Evolutionary conservation across 2,797 vertebrate genomes (phyloP).

Genomic region (Hippoglossus hippoglossus): DNA sequence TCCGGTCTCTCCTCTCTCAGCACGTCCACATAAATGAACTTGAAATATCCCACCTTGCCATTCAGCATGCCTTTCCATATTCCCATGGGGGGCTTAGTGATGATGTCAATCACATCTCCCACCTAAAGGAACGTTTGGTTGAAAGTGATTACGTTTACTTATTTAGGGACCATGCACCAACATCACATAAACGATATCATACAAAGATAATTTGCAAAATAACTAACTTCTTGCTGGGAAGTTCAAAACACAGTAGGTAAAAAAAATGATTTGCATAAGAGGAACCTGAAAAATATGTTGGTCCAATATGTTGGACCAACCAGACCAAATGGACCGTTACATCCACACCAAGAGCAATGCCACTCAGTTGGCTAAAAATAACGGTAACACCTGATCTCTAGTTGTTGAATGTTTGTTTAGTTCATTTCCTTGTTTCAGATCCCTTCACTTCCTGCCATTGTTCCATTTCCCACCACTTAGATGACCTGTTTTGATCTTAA

Average conservation of each 20-base stretch:
- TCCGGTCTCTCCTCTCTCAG: conserved; percentile 83
- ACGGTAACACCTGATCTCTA: no score
- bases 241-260: no score
- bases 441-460: no score
- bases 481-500: no score
- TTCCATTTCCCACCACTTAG: no score
- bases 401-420: neutral
- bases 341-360: no score
- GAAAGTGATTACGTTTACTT: neutral
- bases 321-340: no score
- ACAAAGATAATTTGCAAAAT: no score
- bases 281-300: no score
- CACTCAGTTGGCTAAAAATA: neutral
- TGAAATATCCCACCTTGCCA: conserved; percentile 92
- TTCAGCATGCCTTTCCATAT: conserved; percentile 95
- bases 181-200: neutral
- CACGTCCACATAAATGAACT: conserved; percentile 96
- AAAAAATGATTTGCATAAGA: no score
- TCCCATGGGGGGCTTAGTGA: conserved; percentile 93
- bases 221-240: no score
- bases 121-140: conserved; percentile 78
- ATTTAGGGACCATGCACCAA: neutral
- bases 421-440: neutral
- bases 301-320: no score
- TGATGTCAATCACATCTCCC: conserved; percentile 94